These are phyloP conservation scores for Reinhardtius hippoglossoides DNA, from an alignment of 2,113 vertebrate species.

Conservation along the genomic window DNA sequence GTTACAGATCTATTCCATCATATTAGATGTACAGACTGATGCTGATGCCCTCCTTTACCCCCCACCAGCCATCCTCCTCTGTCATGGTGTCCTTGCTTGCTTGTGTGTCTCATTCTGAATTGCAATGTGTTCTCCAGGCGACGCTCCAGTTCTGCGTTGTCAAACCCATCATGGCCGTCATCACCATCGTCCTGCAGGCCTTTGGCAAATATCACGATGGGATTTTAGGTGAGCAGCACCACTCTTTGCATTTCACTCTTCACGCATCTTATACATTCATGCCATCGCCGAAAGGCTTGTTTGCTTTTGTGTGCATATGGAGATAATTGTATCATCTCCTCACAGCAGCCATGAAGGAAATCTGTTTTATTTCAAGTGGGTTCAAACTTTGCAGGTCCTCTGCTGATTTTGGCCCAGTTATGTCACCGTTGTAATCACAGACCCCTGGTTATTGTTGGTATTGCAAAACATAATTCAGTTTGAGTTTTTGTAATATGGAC, in stretches of 20 bases:
- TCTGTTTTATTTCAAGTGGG: conserved; percentile 10
- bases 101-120: conserved; percentile 49
- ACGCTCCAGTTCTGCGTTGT: conserved; percentile 97
- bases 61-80: background rate
- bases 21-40: conserved; percentile 19
- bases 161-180: conserved; percentile 93
- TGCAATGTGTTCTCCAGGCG: conserved; percentile 83
- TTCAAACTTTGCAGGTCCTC: conserved; percentile 35
- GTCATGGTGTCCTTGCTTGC: conserved; percentile 29
- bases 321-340: conserved; percentile 40
- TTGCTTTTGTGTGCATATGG: conserved; percentile 41
- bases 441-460: conserved; percentile 8
- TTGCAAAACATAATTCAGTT: conserved; percentile 10
- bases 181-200: conserved; percentile 94
- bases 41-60: background rate
- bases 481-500: conserved; percentile 10
- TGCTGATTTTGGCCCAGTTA: conserved; percentile 2
- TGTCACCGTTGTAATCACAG: conserved; percentile 2
- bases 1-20: conserved; percentile 14
- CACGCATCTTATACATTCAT: conserved; percentile 23
- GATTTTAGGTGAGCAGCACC: conserved; percentile 92
- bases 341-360: conserved; percentile 31
- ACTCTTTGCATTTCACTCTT: conserved; percentile 26
- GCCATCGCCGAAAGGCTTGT: conserved; percentile 41
- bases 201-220: conserved; percentile 95